phyloP scores from a whole-genome alignment of 1,140 invertebrate species.

The Heliothis subflexa region DNA sequence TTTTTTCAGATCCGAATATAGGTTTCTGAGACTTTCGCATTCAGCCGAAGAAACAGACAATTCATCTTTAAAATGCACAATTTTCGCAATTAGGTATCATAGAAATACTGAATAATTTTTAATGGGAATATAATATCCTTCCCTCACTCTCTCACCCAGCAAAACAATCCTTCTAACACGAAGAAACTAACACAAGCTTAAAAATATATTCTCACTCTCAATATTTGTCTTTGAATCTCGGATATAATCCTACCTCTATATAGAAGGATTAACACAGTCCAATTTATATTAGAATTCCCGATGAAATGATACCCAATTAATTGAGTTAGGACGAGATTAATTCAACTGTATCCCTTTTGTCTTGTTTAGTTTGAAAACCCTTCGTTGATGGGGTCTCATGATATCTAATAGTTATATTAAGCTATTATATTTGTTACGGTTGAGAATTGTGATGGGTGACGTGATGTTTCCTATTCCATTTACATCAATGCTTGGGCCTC shows the following conservation, averaged over 20 bases:
- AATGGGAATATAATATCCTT: no score
- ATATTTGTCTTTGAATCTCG: background rate
- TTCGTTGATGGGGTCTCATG: conserved; percentile 6
- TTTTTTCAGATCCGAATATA: no score
- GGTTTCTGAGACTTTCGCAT: no score
- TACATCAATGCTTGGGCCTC: no score
- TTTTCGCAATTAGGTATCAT: no score
- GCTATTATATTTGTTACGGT: conserved; percentile 11
- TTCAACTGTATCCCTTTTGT: conserved; percentile 30
- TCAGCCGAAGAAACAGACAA: no score
- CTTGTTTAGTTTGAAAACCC: conserved; percentile 37
- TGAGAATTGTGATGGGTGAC: no score
- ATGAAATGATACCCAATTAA: conserved; percentile 36
- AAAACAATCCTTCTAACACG: background rate
- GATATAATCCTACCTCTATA: background rate
- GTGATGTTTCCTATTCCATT: background rate
- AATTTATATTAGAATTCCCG: conserved; percentile 25
- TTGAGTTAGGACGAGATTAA: conserved; percentile 37
- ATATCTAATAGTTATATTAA: conserved; percentile 16
- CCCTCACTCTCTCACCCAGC: no score
- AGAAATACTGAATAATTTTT: no score
- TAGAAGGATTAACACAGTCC: conserved; percentile 11
- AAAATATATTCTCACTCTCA: background rate
- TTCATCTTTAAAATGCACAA: no score
- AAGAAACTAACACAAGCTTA: background rate